phyloP scores from a whole-genome alignment of 2,113 vertebrate genomes.

The Noturus placidus region DNA sequence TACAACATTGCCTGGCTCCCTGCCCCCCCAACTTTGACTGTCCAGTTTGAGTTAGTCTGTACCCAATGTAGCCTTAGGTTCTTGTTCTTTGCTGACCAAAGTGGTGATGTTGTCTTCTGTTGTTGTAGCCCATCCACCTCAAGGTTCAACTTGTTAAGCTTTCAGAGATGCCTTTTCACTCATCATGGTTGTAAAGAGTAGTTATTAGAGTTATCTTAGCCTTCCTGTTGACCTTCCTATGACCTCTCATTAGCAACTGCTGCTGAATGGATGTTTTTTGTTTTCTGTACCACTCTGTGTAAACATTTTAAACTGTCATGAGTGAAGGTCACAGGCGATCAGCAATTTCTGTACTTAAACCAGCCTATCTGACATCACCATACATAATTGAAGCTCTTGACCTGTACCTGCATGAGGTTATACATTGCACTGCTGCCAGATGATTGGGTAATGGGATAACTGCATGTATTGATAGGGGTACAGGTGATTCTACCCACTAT shows the following conservation, averaged over 20 bases:
- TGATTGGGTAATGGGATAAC: background rate
- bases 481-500: background rate
- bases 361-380: background rate
- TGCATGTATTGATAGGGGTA: background rate
- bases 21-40: background rate
- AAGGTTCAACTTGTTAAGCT: background rate
- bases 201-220: background rate
- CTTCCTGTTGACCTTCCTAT: background rate
- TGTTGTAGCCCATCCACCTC: background rate
- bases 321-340: background rate
- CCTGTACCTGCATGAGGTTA: background rate
- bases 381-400: background rate
- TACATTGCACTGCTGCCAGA: background rate
- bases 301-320: background rate
- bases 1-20: background rate
- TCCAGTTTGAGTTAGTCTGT: background rate
- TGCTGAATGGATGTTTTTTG: background rate
- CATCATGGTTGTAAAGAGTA: background rate
- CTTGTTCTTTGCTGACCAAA: background rate
- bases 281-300: background rate
- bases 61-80: background rate
- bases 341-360: background rate
- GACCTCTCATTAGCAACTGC: background rate
- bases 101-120: background rate
- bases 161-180: background rate